Evolutionary conservation across 2,888 invertebrate species (phyloP), one percentile per base, ranked within the genome.

Genomic region (Agrilus cyanescens): DNA sequence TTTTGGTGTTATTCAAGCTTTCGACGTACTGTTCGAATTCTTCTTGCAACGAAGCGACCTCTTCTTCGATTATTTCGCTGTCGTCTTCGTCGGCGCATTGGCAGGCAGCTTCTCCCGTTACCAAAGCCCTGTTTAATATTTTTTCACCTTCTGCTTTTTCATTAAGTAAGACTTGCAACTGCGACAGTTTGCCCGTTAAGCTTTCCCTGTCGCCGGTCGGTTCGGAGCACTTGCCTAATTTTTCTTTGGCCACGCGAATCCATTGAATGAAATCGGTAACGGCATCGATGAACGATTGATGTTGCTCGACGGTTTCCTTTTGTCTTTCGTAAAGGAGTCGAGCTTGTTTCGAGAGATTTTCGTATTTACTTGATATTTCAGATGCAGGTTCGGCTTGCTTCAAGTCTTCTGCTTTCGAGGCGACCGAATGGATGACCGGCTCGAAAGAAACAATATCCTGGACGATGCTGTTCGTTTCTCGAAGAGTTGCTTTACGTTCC

Each of bases 361-460:
- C 86, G 60, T 95, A 95, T 68, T 93, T 90, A 45, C 77, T 82
- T 2, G 90, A 86, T 44, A 95, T 91, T 69, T 91, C 91, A 16
- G 88, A 85, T 10, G 91, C 90, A 2, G 93, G 91, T 41, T 85
- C 86, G 46, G 86, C 87, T 68, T 90, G 88, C 68, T 86, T 85
- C 53, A 94, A 72, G 68, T 90, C 90, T 54, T 88, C 89, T 49
- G 93, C 94, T 71, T 94, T 95, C 40, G 85, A 86, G 42, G 89
- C 83, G 32, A 94, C 90, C 34, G 93, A 93, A 65, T 93, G 91
- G 56, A 95, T 91, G 88, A 95, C 93, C 39, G 94, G 94, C 65
- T 95, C 93, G 68, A 94, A 91, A 40, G 93, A 89, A 52, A 91
- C 89, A 60, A 95, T 94, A 68, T 96, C 95, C 70, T 94, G 93